phyloP scores from a whole-genome alignment of 2,888 invertebrate genomes.

The Coleophora flavipennella region DNA sequence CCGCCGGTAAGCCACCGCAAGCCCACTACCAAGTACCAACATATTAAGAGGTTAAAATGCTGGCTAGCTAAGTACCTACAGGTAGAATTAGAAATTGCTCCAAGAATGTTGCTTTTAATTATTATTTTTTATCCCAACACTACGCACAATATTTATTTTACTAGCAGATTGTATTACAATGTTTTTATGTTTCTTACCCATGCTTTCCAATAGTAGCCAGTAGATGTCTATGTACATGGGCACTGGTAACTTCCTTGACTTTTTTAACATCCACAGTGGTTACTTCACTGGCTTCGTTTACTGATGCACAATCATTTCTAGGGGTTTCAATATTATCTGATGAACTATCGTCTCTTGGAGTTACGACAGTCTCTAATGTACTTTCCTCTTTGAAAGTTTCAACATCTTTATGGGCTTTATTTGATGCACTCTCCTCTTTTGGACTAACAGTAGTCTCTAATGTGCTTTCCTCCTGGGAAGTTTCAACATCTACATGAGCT shows the following conservation, averaged over 20 bases:
- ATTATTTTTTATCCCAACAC: no score
- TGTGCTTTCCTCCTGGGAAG: background rate
- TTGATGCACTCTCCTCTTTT: background rate
- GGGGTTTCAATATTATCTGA: slow-evolving; percentile 1
- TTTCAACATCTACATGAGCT: slow-evolving; percentile 33
- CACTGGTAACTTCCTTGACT: slow-evolving; percentile 18
- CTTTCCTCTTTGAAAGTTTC: slow-evolving; percentile 3
- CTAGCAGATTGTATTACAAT: no score
- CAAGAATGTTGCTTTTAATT: no score
- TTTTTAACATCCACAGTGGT: slow-evolving; percentile 3
- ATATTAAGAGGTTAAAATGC: no score
- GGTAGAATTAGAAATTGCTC: no score
- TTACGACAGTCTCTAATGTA: no score
- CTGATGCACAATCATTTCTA: slow-evolving; percentile 4
- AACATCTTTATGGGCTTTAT: slow-evolving; percentile 41
- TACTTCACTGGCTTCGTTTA: slow-evolving; percentile 5
- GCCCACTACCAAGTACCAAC: no score
- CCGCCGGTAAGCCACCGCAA: no score
- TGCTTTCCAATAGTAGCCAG: slow-evolving; percentile 79
- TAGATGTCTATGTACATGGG: slow-evolving; percentile 60
- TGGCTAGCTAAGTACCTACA: no score
- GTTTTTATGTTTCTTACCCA: slow-evolving; percentile 73
- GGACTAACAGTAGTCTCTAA: no score
- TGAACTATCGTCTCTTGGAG: background rate
- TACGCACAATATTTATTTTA: no score